phyloP scores from a whole-genome alignment of 2,888 invertebrate genomes.

The Caenorhabditis afra region DNA sequence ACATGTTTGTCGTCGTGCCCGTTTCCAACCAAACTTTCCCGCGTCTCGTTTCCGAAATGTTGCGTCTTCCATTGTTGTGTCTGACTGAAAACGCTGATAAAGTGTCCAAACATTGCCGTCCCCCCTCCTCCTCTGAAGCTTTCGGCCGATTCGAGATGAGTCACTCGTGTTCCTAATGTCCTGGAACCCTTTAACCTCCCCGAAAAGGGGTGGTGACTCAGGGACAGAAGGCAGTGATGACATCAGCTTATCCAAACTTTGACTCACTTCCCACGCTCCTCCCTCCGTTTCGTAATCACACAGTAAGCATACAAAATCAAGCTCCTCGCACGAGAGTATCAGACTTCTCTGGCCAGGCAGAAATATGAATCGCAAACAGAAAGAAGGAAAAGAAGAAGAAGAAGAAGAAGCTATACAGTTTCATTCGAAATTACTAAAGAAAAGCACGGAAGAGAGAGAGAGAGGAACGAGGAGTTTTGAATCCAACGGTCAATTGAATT shows the following conservation, averaged over 20 bases:
- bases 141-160: too few species aligned
- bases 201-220: conserved; percentile 1
- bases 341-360: background rate
- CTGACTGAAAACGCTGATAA: too few species aligned
- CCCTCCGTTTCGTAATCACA: conserved; percentile 3
- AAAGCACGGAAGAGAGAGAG: too few species aligned
- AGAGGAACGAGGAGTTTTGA: too few species aligned
- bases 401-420: too few species aligned
- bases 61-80: background rate
- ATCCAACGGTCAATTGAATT: too few species aligned
- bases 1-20: too few species aligned
- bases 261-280: conserved; percentile 25
- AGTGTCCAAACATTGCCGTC: too few species aligned
- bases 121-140: too few species aligned
- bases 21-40: background rate
- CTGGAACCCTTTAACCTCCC: conserved; percentile 12
- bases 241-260: conserved; percentile 49
- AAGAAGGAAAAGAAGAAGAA: background rate
- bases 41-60: background rate
- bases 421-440: too few species aligned
- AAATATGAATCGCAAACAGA: conserved; percentile 45
- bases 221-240: background rate
- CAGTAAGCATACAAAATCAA: conserved; percentile 35
- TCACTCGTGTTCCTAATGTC: conserved; percentile 11
- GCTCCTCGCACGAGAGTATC: background rate